These are phyloP conservation scores for Geopemphigus sp. DNA, from an alignment of 1,140 invertebrate species.

Conservation along the genomic window DNA sequence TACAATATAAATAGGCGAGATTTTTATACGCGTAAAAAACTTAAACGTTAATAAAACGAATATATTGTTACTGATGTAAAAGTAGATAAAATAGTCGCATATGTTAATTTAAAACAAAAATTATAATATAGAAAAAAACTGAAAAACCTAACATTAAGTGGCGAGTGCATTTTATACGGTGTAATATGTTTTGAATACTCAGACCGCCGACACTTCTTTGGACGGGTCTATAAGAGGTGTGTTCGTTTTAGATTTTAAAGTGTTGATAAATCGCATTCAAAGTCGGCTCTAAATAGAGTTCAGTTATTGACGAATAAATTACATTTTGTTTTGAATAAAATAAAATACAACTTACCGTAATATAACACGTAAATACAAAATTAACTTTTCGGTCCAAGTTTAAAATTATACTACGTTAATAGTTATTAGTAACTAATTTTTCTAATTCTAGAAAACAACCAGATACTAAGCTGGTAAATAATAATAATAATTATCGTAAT, in stretches of 20 bases:
- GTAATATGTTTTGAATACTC: slow-evolving; percentile 3
- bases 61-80: background rate
- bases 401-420: background rate
- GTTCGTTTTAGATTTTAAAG: slow-evolving; percentile 34
- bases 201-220: background rate
- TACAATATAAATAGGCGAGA: too few species aligned
- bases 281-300: background rate
- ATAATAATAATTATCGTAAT: too few species aligned
- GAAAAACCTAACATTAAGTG: background rate
- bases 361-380: background rate
- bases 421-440: too few species aligned
- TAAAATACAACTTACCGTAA: background rate
- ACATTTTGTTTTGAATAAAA: background rate
- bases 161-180: background rate
- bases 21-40: too few species aligned
- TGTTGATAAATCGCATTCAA: slow-evolving; percentile 33
- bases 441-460: too few species aligned
- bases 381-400: background rate
- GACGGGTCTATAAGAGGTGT: background rate
- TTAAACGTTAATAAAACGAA: background rate
- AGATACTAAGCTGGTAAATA: too few species aligned
- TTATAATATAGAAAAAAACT: slow-evolving; percentile 6
- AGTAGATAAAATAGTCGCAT: background rate
- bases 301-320: slow-evolving; percentile 33
- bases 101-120: slow-evolving; percentile 18